Conservation (phyloP, 2,888 invertebrate species). For the Hyposoter didymator region DNA sequence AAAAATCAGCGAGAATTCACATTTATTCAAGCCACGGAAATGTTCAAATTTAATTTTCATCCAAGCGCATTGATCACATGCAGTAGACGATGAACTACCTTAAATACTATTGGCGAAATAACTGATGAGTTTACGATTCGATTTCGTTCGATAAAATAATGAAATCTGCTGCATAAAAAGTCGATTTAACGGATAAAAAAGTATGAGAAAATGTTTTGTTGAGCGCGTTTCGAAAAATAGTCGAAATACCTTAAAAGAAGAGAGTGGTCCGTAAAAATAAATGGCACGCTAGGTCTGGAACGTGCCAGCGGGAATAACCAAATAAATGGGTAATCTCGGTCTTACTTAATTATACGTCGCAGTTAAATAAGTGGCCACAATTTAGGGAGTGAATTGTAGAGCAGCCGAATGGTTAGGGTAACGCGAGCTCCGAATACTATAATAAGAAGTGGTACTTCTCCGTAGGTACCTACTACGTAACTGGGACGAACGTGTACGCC, state of each 20-base stretch:
- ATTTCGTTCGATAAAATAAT: neutral
- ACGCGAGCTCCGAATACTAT: slow-evolving; percentile 13
- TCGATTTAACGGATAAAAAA: neutral
- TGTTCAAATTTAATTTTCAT: too few species aligned
- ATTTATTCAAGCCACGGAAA: too few species aligned
- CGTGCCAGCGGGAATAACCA: slow-evolving; percentile 40
- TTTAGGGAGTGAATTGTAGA: slow-evolving; percentile 62
- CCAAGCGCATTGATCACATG: neutral
- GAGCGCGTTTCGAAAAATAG: neutral
- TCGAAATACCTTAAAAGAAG: neutral
- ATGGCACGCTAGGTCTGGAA: neutral
- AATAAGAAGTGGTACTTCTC: slow-evolving; percentile 24
- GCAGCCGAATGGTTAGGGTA: slow-evolving; percentile 11
- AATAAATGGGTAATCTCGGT: slow-evolving; percentile 43
- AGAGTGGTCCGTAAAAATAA: neutral
- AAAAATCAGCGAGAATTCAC: too few species aligned
- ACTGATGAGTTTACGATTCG: neutral
- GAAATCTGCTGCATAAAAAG: neutral
- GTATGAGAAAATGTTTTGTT: neutral
- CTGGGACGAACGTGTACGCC: neutral
- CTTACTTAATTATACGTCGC: slow-evolving; percentile 61
- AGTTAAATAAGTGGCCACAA: slow-evolving; percentile 65
- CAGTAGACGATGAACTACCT: neutral
- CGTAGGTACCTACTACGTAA: slow-evolving; percentile 8
- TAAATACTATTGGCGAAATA: neutral